A percentile compares a stretch with the other conserved stretches of the same genome.
phyloP scores from a whole-genome alignment of 1,140 invertebrate genomes.

The Dufourea novaeangliae region DNA sequence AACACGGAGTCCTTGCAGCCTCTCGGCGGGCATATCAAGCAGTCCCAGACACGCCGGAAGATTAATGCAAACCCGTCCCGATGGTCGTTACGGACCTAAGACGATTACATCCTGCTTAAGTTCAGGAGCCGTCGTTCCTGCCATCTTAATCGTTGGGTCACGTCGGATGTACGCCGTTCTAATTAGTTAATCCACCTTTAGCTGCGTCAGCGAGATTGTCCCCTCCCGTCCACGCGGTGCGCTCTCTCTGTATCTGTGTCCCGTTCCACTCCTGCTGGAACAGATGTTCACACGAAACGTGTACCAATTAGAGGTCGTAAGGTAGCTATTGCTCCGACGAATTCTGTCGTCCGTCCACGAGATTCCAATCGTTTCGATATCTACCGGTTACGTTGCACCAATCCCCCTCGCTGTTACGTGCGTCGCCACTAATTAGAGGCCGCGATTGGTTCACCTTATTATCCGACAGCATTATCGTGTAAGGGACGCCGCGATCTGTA shows the following conservation, averaged over 20 bases:
- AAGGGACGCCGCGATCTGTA: slow-evolving; percentile 35
- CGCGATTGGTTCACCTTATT: slow-evolving; percentile 52
- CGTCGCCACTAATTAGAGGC: slow-evolving; percentile 49
- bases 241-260: background rate
- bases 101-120: slow-evolving; percentile 72
- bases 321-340: slow-evolving; percentile 1
- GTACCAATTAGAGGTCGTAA: slow-evolving; percentile 42
- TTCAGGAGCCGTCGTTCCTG: slow-evolving; percentile 58
- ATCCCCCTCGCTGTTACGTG: slow-evolving; percentile 36
- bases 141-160: slow-evolving; percentile 63
- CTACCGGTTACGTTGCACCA: background rate
- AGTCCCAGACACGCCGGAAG: slow-evolving; percentile 63
- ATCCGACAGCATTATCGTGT: slow-evolving; percentile 17
- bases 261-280: slow-evolving; percentile 4
- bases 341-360: background rate
- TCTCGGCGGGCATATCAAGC: slow-evolving; percentile 66
- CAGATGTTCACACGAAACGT: slow-evolving; percentile 63
- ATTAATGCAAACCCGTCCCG: slow-evolving; percentile 69
- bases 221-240: background rate
- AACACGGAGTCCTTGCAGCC: slow-evolving; percentile 38
- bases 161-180: slow-evolving; percentile 62
- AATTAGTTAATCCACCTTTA: slow-evolving; percentile 69
- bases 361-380: slow-evolving; percentile 16
- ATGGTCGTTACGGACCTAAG: slow-evolving; percentile 71
- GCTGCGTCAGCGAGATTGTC: slow-evolving; percentile 44